Percentiles rank a stretch among this genome's conserved stretches.
Conservation (phyloP, 1,140 invertebrate genomes). For the Drosophila miranda region DNA sequence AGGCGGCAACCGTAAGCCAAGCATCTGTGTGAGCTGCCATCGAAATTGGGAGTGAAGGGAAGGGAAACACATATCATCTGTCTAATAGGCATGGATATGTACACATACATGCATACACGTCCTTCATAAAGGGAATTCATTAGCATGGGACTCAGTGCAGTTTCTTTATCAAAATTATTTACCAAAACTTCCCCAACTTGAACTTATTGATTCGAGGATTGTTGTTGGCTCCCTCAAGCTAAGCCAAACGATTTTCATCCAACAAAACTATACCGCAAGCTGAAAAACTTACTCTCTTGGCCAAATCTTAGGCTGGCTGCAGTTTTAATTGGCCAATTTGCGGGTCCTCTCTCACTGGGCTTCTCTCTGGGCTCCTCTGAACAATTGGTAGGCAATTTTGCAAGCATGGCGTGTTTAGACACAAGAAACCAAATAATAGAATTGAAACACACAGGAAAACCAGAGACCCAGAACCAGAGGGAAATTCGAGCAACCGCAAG, state of each 20-base stretch:
- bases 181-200: neutral
- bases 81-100: too few relatives aligned
- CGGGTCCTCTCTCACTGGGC: constrained; percentile 21
- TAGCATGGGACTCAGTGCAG: neutral
- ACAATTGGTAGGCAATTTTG: constrained; percentile 68
- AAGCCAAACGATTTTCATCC: neutral
- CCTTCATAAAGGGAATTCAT: neutral
- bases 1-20: neutral
- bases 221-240: neutral
- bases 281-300: constrained; percentile 21
- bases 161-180: neutral
- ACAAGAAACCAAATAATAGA: constrained; percentile 64
- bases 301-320: constrained; percentile 45
- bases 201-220: neutral
- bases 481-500: constrained; percentile 37
- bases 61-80: too few relatives aligned
- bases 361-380: constrained; percentile 17
- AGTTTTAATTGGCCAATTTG: constrained; percentile 79
- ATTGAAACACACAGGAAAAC: constrained; percentile 18
- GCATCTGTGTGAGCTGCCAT: constrained; percentile 18
- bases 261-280: constrained; percentile 22
- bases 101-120: too few relatives aligned
- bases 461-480: constrained; percentile 2
- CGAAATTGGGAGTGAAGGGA: constrained; percentile 5
- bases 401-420: constrained; percentile 68